Conservation (phyloP, 2,888 invertebrate species). For the Agonum fuliginosum region DNA sequence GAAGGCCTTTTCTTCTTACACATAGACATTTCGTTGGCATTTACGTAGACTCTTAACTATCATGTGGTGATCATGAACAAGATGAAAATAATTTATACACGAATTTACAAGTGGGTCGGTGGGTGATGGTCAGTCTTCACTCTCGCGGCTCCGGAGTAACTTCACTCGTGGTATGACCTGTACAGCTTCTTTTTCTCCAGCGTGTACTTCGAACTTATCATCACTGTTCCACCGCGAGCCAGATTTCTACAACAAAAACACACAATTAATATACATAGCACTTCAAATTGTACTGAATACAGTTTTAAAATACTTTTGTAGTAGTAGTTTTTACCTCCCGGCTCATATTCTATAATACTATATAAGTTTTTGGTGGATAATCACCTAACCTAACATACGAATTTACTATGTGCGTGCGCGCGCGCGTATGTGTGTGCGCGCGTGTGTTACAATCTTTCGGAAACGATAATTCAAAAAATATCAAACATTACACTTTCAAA, state of each 20-base stretch:
- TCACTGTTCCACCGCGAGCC: constrained; percentile 89
- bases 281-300: too few relatives aligned
- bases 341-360: too few relatives aligned
- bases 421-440: too few relatives aligned
- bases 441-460: too few relatives aligned
- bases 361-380: too few relatives aligned
- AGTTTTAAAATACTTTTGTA: too few relatives aligned
- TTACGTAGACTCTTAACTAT: neutral
- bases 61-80: constrained; percentile 1
- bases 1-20: neutral
- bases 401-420: too few relatives aligned
- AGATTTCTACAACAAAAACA: constrained; percentile 79
- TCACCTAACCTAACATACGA: too few relatives aligned
- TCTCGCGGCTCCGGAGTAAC: neutral
- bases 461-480: too few relatives aligned
- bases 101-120: constrained; percentile 4
- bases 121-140: too few relatives aligned
- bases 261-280: neutral
- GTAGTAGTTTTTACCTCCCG: too few relatives aligned
- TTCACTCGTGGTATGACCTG: constrained; percentile 79
- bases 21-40: neutral
- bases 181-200: constrained; percentile 94
- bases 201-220: constrained; percentile 91
- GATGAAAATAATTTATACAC: neutral
- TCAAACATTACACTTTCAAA: too few relatives aligned